phyloP scores from a whole-genome alignment of 2,797 vertebrate genomes.

The Eulemur coronatus region DNA sequence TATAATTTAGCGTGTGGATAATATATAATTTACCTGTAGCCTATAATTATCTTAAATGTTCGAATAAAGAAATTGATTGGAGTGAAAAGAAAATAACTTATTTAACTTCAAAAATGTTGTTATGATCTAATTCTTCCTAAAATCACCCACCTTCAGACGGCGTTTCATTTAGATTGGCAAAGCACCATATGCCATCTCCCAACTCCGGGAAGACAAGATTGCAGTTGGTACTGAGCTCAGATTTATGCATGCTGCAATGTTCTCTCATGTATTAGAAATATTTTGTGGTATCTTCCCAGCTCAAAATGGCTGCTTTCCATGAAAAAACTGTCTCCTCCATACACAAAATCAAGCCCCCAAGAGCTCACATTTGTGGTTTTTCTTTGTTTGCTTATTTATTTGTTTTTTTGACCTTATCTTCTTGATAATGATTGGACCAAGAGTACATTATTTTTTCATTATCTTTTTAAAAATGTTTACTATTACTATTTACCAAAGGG shows the following conservation, averaged over 20 bases:
- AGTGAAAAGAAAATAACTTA: slow-evolving; percentile 75
- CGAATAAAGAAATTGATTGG: slow-evolving; percentile 71
- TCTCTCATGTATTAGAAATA: not conserved
- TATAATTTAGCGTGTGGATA: slow-evolving; percentile 74
- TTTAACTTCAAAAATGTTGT: slow-evolving; percentile 67
- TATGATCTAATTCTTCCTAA: slow-evolving; percentile 57
- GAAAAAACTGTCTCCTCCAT: not conserved
- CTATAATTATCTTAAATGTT: slow-evolving; percentile 77
- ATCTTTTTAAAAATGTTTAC: not conserved
- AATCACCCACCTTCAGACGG: slow-evolving; percentile 54
- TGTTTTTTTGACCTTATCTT: not conserved
- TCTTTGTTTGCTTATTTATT: no score
- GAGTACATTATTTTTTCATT: not conserved
- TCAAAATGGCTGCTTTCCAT: not conserved
- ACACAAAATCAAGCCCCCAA: not conserved
- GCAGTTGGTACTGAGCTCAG: not conserved
- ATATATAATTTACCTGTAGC: slow-evolving; percentile 76
- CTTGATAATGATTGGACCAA: not conserved
- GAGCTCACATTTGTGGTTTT: not conserved
- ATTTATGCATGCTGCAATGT: not conserved
- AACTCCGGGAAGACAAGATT: not conserved
- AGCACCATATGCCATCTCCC: not conserved
- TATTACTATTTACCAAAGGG: not conserved
- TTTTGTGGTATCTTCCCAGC: not conserved
- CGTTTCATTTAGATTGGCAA: not conserved